Base-by-base conservation (phyloP, 1,140 invertebrate species). In the Tenebrio molitor region DNA sequence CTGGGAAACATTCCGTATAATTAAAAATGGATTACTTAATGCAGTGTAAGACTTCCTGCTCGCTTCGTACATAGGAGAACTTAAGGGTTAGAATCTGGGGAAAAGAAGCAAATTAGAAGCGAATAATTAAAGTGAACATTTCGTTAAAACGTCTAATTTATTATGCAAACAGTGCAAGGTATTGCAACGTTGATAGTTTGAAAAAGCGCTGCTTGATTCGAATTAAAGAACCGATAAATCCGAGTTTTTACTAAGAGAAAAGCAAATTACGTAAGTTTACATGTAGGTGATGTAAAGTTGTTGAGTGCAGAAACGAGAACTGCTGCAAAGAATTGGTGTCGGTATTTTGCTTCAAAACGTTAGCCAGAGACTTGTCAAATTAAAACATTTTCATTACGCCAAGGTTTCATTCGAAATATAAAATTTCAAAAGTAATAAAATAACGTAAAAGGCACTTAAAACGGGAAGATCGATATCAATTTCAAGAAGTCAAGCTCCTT, bases 401-500 rank as follows among this genome's bases (percentile, higher is more conserved):
- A 58, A 29, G 23, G 50, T 58, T 25, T 29, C 50, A 58, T 25
- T 29, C 23, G 12, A 29, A 58, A 58, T 58, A 58, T 58, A 58
- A 58, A 58, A 58, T 58, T 58, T 58, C 50, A 58, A 25, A 50
- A 50, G 44, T 50, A 50, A 50, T 50, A 50, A 50, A 50, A 50
- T 50, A 19, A 50, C 23, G 44, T 50, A 50, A 50, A 58, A 58
- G 50, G 50, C 50, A 58, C 50, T 58, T 58, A 58, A 29, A 29
- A 44, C 39, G 16, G 15, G 36, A 15, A 66, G 64, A 66, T 66
- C 64, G 64, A 66, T 66, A 66, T 66, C 64, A 66, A 66, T 66
- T 66, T 66, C 36, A 66, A 66, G 36, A 66, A 66, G 64, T 66
- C 64, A 58, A 29, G 64, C 64, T 42, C 12, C 36, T 44, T 66